Evolutionary conservation across 2,113 vertebrate species (phyloP).

Genomic region (Oreamnos americanus): DNA sequence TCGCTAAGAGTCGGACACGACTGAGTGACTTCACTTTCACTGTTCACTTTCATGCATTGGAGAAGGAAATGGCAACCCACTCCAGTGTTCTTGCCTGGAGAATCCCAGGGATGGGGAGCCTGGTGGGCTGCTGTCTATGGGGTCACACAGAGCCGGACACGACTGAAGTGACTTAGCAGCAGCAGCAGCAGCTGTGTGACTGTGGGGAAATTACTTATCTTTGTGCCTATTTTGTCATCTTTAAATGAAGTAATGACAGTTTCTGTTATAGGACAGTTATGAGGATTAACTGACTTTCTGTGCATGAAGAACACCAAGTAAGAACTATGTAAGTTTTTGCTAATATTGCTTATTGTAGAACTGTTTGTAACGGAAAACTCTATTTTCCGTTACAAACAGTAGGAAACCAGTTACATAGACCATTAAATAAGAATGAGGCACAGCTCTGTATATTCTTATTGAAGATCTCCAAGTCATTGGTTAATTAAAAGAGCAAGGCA

Average conservation of each 20-base stretch:
- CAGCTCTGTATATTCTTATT: not conserved
- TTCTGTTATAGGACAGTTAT: not conserved
- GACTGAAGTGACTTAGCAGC: too few species aligned
- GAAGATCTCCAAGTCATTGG: not conserved
- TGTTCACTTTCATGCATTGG: too few species aligned
- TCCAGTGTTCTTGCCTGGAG: too few species aligned
- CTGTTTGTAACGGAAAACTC: not conserved
- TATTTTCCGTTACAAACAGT: not conserved
- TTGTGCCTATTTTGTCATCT: not conserved
- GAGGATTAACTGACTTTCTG: not conserved
- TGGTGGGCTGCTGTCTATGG: too few species aligned
- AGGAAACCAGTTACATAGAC: not conserved
- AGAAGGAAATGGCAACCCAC: too few species aligned
- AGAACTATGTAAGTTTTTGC: not conserved
- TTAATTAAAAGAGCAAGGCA: not conserved
- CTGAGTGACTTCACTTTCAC: too few species aligned
- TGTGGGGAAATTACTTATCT: not conserved
- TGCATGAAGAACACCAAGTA: not conserved
- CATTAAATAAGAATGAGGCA: not conserved
- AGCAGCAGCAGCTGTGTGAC: not conserved
- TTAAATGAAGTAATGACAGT: not conserved
- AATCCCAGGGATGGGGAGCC: too few species aligned
- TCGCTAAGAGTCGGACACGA: too few species aligned
- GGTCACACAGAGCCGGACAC: too few species aligned
- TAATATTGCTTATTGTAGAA: not conserved